Conservation (phyloP, 1,140 invertebrate species). For the Drosophila pachea region DNA sequence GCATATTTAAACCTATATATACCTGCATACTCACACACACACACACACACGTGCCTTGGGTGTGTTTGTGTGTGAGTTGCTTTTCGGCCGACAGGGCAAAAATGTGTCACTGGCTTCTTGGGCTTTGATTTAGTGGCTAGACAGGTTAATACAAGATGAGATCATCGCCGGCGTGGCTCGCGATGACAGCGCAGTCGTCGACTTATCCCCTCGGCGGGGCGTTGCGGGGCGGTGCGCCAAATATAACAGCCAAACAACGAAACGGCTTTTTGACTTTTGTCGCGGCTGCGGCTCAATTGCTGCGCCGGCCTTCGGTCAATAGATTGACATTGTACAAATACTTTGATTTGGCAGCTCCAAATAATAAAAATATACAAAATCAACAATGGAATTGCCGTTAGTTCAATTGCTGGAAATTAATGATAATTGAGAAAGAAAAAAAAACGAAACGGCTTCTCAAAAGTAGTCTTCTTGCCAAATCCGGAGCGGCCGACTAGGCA, state of each 20-base stretch:
- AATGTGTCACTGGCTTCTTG: slow-evolving; percentile 74
- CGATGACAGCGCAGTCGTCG: slow-evolving; percentile 22
- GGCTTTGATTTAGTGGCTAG: slow-evolving; percentile 77
- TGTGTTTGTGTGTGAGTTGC: slow-evolving; percentile 21
- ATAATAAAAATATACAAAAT: slow-evolving; percentile 7
- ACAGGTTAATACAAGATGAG: slow-evolving; percentile 76
- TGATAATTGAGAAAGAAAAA: slow-evolving; percentile 6
- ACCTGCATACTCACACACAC: background rate
- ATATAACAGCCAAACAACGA: slow-evolving; percentile 28
- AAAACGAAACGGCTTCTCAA: slow-evolving; percentile 5
- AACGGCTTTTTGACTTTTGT: slow-evolving; percentile 41
- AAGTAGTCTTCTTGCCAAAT: background rate
- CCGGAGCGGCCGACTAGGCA: background rate
- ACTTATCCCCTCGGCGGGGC: background rate
- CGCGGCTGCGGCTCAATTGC: slow-evolving; percentile 33
- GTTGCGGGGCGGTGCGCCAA: background rate
- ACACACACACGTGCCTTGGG: background rate
- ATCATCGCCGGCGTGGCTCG: slow-evolving; percentile 52
- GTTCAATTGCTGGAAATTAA: slow-evolving; percentile 1
- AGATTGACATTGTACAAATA: slow-evolving; percentile 65
- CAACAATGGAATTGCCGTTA: slow-evolving; percentile 29
- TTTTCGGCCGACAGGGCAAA: slow-evolving; percentile 49
- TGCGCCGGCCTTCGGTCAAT: slow-evolving; percentile 50
- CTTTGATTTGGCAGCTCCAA: slow-evolving; percentile 53
- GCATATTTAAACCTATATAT: background rate